Evolutionary conservation across 2,888 invertebrate genomes (phyloP).

Genomic region (Gari tellinella): DNA sequence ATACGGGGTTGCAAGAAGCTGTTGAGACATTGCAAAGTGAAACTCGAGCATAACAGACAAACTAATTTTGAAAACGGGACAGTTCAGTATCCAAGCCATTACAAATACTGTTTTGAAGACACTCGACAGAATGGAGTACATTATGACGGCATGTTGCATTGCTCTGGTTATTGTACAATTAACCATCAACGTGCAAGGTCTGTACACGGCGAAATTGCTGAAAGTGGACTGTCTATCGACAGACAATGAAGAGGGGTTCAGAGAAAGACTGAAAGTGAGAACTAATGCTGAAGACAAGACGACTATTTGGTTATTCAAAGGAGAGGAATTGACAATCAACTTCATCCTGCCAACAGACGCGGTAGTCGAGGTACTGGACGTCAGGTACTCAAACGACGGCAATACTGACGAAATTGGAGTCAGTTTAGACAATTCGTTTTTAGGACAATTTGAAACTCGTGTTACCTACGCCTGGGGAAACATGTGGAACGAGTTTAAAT

Average conservation of each 20-base stretch:
- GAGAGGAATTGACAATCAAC: constrained; percentile 51
- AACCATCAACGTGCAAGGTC: too few relatives aligned
- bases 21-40: too few relatives aligned
- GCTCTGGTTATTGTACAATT: too few relatives aligned
- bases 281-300: constrained; percentile 49
- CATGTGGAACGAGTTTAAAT: constrained; percentile 55
- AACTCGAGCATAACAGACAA: too few relatives aligned
- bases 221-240: constrained; percentile 44
- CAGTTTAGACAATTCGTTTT: constrained; percentile 31
- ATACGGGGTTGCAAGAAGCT: too few relatives aligned
- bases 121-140: too few relatives aligned
- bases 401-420: constrained; percentile 42
- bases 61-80: too few relatives aligned
- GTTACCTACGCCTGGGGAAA: constrained; percentile 45
- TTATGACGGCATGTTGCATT: too few relatives aligned
- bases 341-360: constrained; percentile 40
- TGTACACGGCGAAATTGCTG: constrained; percentile 34
- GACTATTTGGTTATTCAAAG: constrained; percentile 59
- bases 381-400: constrained; percentile 63
- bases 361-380: constrained; percentile 44
- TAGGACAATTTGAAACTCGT: constrained; percentile 50
- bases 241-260: constrained; percentile 33
- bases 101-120: too few relatives aligned
- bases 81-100: too few relatives aligned
- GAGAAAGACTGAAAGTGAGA: constrained; percentile 42